Conservation (phyloP, 2,113 vertebrate genomes). For the Heterocephalus glaber region DNA sequence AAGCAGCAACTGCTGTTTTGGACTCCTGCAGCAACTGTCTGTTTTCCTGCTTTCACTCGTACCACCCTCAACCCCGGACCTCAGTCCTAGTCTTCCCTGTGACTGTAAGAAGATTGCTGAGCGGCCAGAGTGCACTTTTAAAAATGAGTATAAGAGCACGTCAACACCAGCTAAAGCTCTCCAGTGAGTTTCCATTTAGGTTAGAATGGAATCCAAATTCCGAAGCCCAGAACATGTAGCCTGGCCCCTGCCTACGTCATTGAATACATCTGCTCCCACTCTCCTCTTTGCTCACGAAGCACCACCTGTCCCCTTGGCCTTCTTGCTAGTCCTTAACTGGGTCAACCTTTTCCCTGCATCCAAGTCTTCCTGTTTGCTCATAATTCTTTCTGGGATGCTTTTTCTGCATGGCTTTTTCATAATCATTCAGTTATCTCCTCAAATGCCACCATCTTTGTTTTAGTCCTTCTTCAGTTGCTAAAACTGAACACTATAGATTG, state of each 20-base stretch:
- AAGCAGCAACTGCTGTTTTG: neutral
- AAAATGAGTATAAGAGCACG: neutral
- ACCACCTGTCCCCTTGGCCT: neutral
- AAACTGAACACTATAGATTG: neutral
- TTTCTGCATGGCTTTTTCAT: neutral
- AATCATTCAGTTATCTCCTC: neutral
- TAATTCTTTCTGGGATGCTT: neutral
- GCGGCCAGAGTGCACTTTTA: neutral
- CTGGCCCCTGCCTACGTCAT: neutral
- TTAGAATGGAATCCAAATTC: neutral
- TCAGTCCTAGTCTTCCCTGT: neutral
- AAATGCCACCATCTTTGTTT: neutral
- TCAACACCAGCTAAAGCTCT: neutral
- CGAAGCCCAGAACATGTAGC: neutral
- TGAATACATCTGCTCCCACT: too few species aligned
- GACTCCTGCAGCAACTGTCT: neutral
- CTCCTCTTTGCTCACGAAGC: neutral
- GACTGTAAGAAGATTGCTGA: neutral
- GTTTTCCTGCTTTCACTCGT: neutral
- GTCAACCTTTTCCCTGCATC: neutral
- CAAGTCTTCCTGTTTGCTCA: neutral
- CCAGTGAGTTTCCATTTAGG: neutral
- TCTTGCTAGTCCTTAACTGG: neutral
- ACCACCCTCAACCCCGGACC: accelerated
- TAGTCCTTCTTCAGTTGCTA: neutral